Percentiles rank a stretch among this genome's conserved stretches.
These are phyloP conservation scores for Agapornis roseicollis DNA, from an alignment of 2,113 vertebrate species.

Conservation along the genomic window DNA sequence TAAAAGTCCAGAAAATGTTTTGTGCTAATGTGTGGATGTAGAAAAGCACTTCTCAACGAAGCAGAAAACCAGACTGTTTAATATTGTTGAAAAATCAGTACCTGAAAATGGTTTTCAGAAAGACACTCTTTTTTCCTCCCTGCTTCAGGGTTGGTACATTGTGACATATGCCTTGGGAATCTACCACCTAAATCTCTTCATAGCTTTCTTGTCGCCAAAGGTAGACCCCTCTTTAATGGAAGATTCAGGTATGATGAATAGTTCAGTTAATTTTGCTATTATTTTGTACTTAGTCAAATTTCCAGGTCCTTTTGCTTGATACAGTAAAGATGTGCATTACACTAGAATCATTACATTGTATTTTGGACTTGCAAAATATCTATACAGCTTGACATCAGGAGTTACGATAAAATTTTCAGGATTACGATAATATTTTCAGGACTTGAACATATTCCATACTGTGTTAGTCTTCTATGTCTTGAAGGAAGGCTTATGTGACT, in stretches of 20 bases:
- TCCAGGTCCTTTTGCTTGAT: background rate
- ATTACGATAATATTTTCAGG: no score
- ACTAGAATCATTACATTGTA: background rate
- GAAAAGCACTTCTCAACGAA: background rate
- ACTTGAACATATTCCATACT: background rate
- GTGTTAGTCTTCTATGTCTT: background rate
- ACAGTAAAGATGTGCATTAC: background rate
- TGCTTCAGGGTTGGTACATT: conserved; percentile 83
- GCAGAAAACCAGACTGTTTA: background rate
- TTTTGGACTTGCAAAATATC: background rate
- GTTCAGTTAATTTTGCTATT: background rate
- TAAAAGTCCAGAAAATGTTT: background rate
- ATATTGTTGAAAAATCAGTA: background rate
- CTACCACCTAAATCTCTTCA: conserved; percentile 86
- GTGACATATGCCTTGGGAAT: conserved; percentile 87
- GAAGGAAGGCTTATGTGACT: background rate
- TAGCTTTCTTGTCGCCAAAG: conserved; percentile 86
- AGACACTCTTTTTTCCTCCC: background rate
- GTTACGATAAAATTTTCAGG: no score
- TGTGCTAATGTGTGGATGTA: background rate
- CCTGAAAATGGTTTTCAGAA: background rate
- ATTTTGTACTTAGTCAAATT: background rate
- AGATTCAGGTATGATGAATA: conserved; percentile 77
- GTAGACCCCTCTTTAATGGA: conserved; percentile 85
- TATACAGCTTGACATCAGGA: background rate